Percentiles rank a stretch among this genome's conserved stretches.
phyloP scores from a whole-genome alignment of 1,140 invertebrate genomes.

The Brachionus sp. region DNA sequence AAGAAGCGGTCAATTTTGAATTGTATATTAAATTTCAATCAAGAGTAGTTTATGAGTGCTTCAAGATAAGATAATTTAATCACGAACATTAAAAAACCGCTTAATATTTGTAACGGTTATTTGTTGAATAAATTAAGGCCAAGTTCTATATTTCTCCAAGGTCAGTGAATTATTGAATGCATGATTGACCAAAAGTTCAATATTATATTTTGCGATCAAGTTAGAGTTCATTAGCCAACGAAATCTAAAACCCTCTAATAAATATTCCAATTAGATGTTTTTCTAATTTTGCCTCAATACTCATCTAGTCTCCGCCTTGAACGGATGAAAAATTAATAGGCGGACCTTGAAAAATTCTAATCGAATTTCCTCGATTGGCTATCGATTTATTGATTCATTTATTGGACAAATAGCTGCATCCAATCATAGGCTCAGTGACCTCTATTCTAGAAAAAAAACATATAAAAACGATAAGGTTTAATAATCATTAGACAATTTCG shows the following conservation, averaged over 20 bases:
- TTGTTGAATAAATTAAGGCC: constrained; percentile 21
- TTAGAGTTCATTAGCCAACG: constrained; percentile 12
- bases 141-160: neutral
- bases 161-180: constrained; percentile 40
- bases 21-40: neutral
- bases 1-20: neutral
- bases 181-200: constrained; percentile 31
- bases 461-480: constrained; percentile 39
- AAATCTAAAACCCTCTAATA: neutral
- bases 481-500: constrained; percentile 36
- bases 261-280: too few species aligned
- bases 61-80: constrained; percentile 39
- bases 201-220: constrained; percentile 1
- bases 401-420: constrained; percentile 12
- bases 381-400: neutral
- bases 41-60: constrained; percentile 10
- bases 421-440: neutral
- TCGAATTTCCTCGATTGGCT: neutral
- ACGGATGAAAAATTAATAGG: neutral
- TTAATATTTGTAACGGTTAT: constrained; percentile 6
- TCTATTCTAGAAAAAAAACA: neutral
- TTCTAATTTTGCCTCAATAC: neutral
- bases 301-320: neutral
- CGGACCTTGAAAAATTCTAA: neutral
- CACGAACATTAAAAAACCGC: neutral